These are phyloP conservation scores for Luidia sarsii DNA, from an alignment of 53 echinoderm and acorn worm genomes.

Conservation along the genomic window DNA sequence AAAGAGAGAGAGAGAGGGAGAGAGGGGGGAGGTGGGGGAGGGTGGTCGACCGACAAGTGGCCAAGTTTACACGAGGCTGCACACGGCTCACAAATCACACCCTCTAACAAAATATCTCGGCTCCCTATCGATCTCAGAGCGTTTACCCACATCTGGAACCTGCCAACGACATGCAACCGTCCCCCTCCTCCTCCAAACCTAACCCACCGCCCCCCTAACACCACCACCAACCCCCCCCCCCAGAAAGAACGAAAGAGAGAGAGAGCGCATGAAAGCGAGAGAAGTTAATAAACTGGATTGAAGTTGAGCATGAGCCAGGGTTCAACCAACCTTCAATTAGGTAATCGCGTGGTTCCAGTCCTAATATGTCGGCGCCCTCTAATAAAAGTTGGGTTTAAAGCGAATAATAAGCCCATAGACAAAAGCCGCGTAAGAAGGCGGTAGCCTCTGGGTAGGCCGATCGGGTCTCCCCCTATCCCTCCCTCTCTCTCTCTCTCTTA, in stretches of 20 bases:
- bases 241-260: too few relatives aligned
- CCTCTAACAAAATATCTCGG: too few relatives aligned
- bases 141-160: too few relatives aligned
- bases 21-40: too few relatives aligned
- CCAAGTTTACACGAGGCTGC: too few relatives aligned
- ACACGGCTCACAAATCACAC: too few relatives aligned
- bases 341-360: slow-evolving; percentile 29
- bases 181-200: background rate
- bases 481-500: too few relatives aligned
- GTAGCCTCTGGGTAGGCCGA: slow-evolving; percentile 25
- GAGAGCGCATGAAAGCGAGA: background rate
- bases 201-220: background rate
- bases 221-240: too few relatives aligned
- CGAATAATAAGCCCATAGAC: slow-evolving; percentile 51
- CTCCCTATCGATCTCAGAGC: background rate
- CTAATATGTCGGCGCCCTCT: slow-evolving; percentile 48
- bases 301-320: slow-evolving; percentile 11
- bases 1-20: too few relatives aligned
- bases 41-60: too few relatives aligned
- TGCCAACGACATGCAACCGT: too few relatives aligned
- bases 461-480: too few relatives aligned
- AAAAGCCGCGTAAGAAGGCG: slow-evolving; percentile 31
- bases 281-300: slow-evolving; percentile 6
- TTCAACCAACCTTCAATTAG: slow-evolving; percentile 38
- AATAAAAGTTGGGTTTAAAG: slow-evolving; percentile 47